Base-by-base conservation (phyloP, 2,888 invertebrate genomes). In the Dendrolimus pini region DNA sequence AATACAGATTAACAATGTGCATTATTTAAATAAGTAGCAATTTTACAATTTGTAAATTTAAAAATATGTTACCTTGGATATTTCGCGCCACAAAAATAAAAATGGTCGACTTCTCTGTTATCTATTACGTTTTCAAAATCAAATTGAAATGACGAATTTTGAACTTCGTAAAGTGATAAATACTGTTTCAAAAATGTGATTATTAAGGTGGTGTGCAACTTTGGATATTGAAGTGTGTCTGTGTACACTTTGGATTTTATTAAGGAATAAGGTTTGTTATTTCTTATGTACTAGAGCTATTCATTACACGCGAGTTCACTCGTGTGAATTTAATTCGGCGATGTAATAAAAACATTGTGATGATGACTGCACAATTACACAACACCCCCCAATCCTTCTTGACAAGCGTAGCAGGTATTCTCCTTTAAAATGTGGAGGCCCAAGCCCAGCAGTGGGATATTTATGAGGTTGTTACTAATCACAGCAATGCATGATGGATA, bases 31-130 rank as follows among this genome's bases (percentile, higher is more conserved):
- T 41, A 18, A 58, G 47, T 54, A 30, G 30, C 2, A 3, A 30
- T 30, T 30, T 30, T 30, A 56, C 9, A 47, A 47, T 47, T 47
- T 47, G 12, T 47, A 47, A 47, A 14, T 13, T 18, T 1, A 55
- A 59, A 54, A 54, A 56, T n/a, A 18, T 54, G 57, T 58, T 55
- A 1, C 12, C 9, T 47, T 47, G 47, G 47, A 47, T 47, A 47
- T 84, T 88, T 83, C 84, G 86, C 89, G 89, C 87, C 84, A 87
- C 82, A 85, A 85, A 85, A 77, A 73, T 79, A 63, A 83, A 75
- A 64, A 84, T 86, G 83, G 80, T 77, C 68, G 80, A 76, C 56
- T 74, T 79, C 63, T 78, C 81, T 60, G 80, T 84, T 65, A 81
- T 84, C 56, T 89, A 82, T 68, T 86, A 82, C 69, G 77, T 88